phyloP scores from a whole-genome alignment of 2,888 invertebrate genomes.

The Trisateles emortualis region DNA sequence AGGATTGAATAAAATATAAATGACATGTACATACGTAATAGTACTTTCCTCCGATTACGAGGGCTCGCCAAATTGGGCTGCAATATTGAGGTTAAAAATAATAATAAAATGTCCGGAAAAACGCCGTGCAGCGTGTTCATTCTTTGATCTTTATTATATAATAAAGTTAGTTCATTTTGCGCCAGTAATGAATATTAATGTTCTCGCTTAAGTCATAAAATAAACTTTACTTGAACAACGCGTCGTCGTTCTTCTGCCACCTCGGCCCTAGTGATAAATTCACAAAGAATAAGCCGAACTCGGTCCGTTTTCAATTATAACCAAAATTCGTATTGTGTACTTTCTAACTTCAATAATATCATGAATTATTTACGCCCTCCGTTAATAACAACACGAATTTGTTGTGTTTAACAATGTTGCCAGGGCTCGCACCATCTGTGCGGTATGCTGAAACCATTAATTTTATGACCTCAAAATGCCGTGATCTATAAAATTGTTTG shows the following conservation, averaged over 20 bases:
- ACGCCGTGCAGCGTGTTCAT: constrained; percentile 54
- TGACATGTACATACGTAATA: constrained; percentile 21
- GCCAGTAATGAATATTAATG: constrained; percentile 85
- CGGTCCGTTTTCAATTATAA: constrained; percentile 80
- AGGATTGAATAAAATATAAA: constrained; percentile 34
- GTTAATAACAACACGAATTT: constrained; percentile 65
- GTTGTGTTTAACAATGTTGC: constrained; percentile 60
- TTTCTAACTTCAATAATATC: constrained; percentile 75
- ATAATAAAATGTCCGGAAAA: constrained; percentile 55
- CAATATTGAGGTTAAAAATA: constrained; percentile 46
- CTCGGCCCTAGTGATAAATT: constrained; percentile 77
- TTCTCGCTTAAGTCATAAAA: constrained; percentile 83
- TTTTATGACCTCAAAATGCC: constrained; percentile 26
- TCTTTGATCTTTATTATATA: constrained; percentile 82
- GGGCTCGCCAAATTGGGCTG: constrained; percentile 34
- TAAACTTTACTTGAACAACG: constrained; percentile 83
- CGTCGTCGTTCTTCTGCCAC: constrained; percentile 69
- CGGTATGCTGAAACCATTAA: constrained; percentile 37
- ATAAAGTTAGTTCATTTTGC: constrained; percentile 84
- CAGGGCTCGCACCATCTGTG: constrained; percentile 29
- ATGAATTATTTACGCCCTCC: constrained; percentile 71
- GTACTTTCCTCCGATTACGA: constrained; percentile 27
- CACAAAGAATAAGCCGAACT: constrained; percentile 79
- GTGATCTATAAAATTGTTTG: constrained; percentile 42
- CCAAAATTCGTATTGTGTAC: constrained; percentile 73